A percentile compares a stretch with the other conserved stretches of the same genome.
Conservation (phyloP, 2,797 vertebrate species). For the Pangasius macronema region DNA sequence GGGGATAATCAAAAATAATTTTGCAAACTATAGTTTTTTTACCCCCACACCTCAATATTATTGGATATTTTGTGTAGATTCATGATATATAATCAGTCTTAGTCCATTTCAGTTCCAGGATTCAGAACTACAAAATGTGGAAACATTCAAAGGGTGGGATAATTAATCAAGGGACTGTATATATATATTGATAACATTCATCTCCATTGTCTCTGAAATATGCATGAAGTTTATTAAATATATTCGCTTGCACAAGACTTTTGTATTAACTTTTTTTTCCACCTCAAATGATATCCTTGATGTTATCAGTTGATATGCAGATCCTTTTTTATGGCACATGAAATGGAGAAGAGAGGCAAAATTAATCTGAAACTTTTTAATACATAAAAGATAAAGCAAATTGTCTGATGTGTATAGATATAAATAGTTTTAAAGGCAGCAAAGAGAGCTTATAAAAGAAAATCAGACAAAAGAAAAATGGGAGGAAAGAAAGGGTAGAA, state of each 20-base stretch:
- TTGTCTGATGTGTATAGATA: slow-evolving; percentile 29
- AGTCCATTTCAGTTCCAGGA: background rate
- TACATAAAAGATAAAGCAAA: slow-evolving; percentile 39
- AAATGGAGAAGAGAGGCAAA: slow-evolving; percentile 11
- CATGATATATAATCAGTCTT: background rate
- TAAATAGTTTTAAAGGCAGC: slow-evolving; percentile 36
- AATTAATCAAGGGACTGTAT: background rate
- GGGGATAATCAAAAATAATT: background rate
- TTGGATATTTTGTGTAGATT: too few species aligned
- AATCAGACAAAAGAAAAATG: slow-evolving; percentile 28
- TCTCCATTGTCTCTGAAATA: slow-evolving; percentile 79
- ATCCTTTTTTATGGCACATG: slow-evolving; percentile 8
- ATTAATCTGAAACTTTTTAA: slow-evolving; percentile 38
- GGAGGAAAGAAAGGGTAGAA: background rate
- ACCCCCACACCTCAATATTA: too few species aligned
- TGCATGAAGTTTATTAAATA: slow-evolving; percentile 68
- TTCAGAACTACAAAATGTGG: background rate
- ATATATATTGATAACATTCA: slow-evolving; percentile 75
- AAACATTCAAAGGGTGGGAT: background rate
- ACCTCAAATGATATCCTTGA: slow-evolving; percentile 20
- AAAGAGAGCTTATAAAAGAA: slow-evolving; percentile 21
- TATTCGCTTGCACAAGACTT: slow-evolving; percentile 38
- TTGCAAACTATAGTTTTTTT: background rate
- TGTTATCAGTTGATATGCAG: slow-evolving; percentile 32
- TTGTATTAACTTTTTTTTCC: slow-evolving; percentile 33